Evolutionary conservation across 2,113 vertebrate genomes (phyloP).

Genomic region (Corythornis vintsioides): DNA sequence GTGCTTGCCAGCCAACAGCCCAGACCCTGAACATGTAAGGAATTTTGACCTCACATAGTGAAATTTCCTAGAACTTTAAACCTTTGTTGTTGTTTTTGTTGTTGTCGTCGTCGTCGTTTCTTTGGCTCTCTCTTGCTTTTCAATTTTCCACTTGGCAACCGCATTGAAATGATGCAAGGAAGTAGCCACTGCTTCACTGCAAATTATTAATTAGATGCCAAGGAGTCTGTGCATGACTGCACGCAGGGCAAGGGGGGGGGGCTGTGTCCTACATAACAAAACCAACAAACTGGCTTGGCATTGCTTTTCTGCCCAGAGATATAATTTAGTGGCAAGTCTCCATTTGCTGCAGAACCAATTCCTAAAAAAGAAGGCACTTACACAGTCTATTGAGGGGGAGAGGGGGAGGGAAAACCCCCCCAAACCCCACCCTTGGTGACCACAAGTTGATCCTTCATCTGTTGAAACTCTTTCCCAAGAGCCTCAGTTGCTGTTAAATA

Average conservation of each 20-base stretch:
- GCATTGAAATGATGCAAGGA: constrained; percentile 25
- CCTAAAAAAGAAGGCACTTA: constrained; percentile 23
- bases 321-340: not conserved
- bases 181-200: not conserved
- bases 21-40: not conserved
- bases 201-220: constrained; percentile 70
- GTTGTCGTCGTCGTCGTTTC: not conserved
- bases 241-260: constrained; percentile 21
- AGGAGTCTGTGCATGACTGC: constrained; percentile 42
- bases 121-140: constrained; percentile 36
- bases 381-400: not conserved
- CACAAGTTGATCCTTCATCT: not conserved
- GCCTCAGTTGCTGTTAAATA: not conserved
- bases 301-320: constrained; percentile 39
- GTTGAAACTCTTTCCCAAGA: constrained; percentile 28
- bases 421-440: not conserved
- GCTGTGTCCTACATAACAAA: constrained; percentile 56
- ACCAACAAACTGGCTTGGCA: not conserved
- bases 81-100: constrained; percentile 37
- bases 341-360: not conserved
- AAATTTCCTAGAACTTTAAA: constrained; percentile 66
- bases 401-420: not conserved
- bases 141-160: constrained; percentile 44
- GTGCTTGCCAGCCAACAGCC: not conserved
- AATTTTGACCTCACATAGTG: constrained; percentile 43